Conservation (phyloP, 2,113 vertebrate genomes). For the Phoenicopterus ruber region DNA sequence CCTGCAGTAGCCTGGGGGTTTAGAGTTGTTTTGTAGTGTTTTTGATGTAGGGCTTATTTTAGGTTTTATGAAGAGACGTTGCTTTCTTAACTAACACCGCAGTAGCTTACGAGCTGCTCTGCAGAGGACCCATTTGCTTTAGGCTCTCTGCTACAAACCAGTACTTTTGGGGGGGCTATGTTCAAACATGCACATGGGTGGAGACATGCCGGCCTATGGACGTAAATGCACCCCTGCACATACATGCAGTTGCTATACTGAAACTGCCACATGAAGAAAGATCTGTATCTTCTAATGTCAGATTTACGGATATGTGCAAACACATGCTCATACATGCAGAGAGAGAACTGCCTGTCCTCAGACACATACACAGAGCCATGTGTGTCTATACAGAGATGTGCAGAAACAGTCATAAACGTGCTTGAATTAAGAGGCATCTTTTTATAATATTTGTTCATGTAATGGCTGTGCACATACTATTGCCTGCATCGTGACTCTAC, state of each 20-base stretch:
- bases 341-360: not conserved
- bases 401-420: not conserved
- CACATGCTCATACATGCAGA: not conserved
- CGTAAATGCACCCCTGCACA: not conserved
- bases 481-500: not conserved
- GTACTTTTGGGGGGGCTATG: not conserved
- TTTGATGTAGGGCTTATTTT: conserved; percentile 66
- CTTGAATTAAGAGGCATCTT: not conserved
- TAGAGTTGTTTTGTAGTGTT: conserved; percentile 51
- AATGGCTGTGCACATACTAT: not conserved
- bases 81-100: not conserved
- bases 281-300: not conserved
- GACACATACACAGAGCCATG: not conserved
- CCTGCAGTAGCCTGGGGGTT: conserved; percentile 57
- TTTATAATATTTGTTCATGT: not conserved
- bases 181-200: not conserved
- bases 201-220: not conserved
- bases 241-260: not conserved
- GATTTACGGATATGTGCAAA: not conserved
- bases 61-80: conserved; percentile 42
- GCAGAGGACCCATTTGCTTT: not conserved
- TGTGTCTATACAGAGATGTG: not conserved
- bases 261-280: not conserved
- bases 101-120: conserved; percentile 10
- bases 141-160: not conserved